Base-by-base conservation (phyloP, 2,113 vertebrate species). In the Pelecanus crispus region DNA sequence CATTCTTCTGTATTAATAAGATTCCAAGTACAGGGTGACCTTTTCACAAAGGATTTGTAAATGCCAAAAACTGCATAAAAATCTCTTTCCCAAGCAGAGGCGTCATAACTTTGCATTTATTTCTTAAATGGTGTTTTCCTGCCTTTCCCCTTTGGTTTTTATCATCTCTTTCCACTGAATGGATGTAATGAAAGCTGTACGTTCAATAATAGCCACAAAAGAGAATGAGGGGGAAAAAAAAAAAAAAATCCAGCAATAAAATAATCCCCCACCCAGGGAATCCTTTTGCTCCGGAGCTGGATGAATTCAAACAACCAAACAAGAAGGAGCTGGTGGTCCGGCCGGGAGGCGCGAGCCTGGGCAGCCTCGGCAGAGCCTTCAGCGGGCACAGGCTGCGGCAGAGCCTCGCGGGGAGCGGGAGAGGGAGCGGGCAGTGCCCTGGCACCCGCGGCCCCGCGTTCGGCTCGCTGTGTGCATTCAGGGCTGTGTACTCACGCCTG, bases 41-140 rank as follows among this genome's bases (percentile, higher is more conserved):
- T 98, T 98, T 98, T 97, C 98, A 98, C 98, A 98, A 97, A 98
- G 98, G 98, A 98, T 98, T 98, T 98, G 98, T 98, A 98, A 98
- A 98, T 98, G 98, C 98, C 98, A 98, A 97, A 98, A 98, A 97
- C 97, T 81, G 97, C 97, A 97, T 97, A 75, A 97, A 98, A 98
- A 97, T 90, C 95, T 97, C 94, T 97, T 95, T 97, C 93, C 83
- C 83, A 56, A 81, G 95, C 92, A 94, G 93, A 94, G 92, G 95
- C 93, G 47, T 96, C 96, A 93, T 72, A 96, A 90, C 94, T 96
- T 95, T 62, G 91, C 94, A 65, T 95, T 95, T 94, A 90, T 81
- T 97, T 85, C 83, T 81, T 81, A 91, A 94, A 74, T 86, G 70
- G 56, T 79, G 86, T 77, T 90, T 77, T 75, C 87, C 84, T 81